phyloP scores from a whole-genome alignment of 2,797 vertebrate genomes.

The Pyrocephalus nanus region DNA sequence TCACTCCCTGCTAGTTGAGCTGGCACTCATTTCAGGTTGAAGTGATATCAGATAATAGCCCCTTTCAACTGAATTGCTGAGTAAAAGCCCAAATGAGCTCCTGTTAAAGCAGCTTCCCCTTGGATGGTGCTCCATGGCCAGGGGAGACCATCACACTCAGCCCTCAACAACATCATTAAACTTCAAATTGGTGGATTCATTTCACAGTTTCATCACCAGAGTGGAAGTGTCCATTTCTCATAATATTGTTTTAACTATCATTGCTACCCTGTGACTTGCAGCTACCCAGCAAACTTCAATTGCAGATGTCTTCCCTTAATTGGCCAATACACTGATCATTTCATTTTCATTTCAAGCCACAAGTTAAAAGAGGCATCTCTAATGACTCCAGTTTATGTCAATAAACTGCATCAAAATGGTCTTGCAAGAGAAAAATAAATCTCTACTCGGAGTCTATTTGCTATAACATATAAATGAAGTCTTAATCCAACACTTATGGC shows the following conservation, averaged over 20 bases:
- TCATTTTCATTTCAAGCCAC: conserved; percentile 9
- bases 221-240: not conserved
- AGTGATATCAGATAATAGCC: conserved; percentile 9
- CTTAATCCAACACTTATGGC: not conserved
- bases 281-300: not conserved
- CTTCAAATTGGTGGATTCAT: not conserved
- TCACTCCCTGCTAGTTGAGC: conserved; percentile 36
- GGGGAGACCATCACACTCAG: not conserved
- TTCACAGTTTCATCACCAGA: not conserved
- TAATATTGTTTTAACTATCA: not conserved
- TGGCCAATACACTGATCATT: not conserved
- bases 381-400: conserved; percentile 14
- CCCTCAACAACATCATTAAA: not conserved
- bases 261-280: not conserved
- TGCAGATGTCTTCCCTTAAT: conserved; percentile 30
- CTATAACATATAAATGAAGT: not conserved
- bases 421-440: not conserved
- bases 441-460: not conserved
- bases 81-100: conserved; percentile 13
- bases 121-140: not conserved
- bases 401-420: not conserved
- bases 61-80: not conserved
- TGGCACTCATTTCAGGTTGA: not conserved
- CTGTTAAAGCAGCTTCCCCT: not conserved
- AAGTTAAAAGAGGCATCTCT: not conserved